These are phyloP conservation scores for Tenodera sinensis DNA, from an alignment of 2,888 invertebrate genomes.

Conservation along the genomic window DNA sequence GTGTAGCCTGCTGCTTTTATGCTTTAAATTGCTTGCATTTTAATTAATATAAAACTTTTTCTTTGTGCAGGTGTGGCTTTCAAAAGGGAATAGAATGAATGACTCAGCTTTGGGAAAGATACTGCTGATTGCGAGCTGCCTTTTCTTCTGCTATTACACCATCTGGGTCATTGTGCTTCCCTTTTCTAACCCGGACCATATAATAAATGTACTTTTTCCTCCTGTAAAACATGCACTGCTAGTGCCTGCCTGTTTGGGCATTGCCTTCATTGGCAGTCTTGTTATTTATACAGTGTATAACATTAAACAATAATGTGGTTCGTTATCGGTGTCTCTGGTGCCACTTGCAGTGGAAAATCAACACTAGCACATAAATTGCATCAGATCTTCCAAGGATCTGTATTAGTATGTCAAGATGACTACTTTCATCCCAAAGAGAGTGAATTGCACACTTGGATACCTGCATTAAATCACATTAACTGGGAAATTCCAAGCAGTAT, in stretches of 20 bases:
- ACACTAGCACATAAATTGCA: constrained; percentile 60
- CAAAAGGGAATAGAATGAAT: constrained; percentile 32
- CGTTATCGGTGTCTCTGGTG: constrained; percentile 70
- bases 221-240: constrained; percentile 57
- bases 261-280: constrained; percentile 63
- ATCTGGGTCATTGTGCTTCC: constrained; percentile 67
- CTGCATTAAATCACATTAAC: constrained; percentile 67
- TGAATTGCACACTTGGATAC: constrained; percentile 59
- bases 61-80: not conserved
- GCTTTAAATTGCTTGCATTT: too few species aligned
- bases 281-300: constrained; percentile 44
- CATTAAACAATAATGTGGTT: constrained; percentile 44
- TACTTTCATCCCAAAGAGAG: constrained; percentile 69
- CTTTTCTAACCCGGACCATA: constrained; percentile 59
- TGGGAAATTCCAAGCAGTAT: constrained; percentile 69
- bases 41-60: not conserved
- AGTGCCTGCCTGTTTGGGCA: constrained; percentile 57
- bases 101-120: constrained; percentile 49
- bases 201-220: constrained; percentile 52
- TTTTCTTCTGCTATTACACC: constrained; percentile 56
- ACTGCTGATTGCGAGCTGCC: constrained; percentile 52
- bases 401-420: constrained; percentile 67
- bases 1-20: too few species aligned
- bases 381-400: constrained; percentile 44
- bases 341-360: constrained; percentile 82